Evolutionary conservation across 1,140 invertebrate species (phyloP).

Genomic region (Elysia chlorotica): DNA sequence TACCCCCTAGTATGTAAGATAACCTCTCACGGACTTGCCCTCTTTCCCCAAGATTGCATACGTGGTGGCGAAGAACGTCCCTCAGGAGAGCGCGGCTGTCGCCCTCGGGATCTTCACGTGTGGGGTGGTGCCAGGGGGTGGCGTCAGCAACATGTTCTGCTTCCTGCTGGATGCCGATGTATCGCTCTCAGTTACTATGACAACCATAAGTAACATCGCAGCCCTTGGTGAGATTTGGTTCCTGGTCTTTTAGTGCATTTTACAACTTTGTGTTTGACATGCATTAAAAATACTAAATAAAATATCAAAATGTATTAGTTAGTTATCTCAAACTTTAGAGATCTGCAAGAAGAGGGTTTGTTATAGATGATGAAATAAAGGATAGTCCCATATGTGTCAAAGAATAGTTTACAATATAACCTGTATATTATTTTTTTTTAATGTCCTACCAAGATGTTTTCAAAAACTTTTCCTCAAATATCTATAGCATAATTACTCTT

Average conservation of each 20-base stretch:
- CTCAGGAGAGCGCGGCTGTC: constrained; percentile 34
- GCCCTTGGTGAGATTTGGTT: constrained; percentile 34
- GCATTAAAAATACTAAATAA: too few relatives aligned
- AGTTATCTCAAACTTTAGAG: too few relatives aligned
- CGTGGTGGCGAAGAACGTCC: constrained; percentile 31
- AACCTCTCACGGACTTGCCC: not conserved
- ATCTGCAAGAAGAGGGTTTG: too few relatives aligned
- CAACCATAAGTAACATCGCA: constrained; percentile 44
- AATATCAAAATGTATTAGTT: too few relatives aligned
- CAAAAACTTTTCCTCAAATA: too few relatives aligned
- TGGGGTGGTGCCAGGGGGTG: constrained; percentile 63
- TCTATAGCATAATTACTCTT: too few relatives aligned
- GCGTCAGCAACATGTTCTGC: constrained; percentile 63
- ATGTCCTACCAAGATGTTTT: too few relatives aligned
- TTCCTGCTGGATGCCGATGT: constrained; percentile 64
- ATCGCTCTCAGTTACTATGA: constrained; percentile 62
- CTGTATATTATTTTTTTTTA: too few relatives aligned
- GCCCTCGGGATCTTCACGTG: constrained; percentile 62
- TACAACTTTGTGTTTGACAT: not conserved
- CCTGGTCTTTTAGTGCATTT: not conserved
- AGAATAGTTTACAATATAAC: too few relatives aligned
- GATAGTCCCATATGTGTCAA: too few relatives aligned
- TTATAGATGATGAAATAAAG: too few relatives aligned
- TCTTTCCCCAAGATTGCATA: not conserved
- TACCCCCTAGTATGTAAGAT: too few relatives aligned